Evolutionary conservation across 2,888 invertebrate genomes (phyloP).

Genomic region (Temnothorax unifasciatus): DNA sequence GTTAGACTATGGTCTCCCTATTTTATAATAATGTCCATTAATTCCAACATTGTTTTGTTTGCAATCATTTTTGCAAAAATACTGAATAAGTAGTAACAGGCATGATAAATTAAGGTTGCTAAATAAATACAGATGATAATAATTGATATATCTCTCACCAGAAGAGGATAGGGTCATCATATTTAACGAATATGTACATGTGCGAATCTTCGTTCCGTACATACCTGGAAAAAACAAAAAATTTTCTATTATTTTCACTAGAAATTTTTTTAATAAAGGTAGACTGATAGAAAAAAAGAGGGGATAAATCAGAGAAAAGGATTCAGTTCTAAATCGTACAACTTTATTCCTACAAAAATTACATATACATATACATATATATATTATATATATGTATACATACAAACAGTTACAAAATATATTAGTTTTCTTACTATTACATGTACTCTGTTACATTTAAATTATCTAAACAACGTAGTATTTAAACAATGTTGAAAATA

Average conservation of each 20-base stretch:
- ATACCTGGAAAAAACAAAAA: slow-evolving; percentile 33
- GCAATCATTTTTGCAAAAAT: not conserved
- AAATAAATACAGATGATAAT: not conserved
- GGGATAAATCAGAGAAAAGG: not conserved
- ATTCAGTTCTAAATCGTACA: not conserved
- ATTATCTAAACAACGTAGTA: not conserved
- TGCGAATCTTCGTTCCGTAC: slow-evolving; percentile 9
- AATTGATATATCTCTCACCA: slow-evolving; percentile 33
- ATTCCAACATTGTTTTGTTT: not conserved
- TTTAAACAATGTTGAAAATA: not conserved
- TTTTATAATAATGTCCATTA: not conserved
- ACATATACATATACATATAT: too few species aligned
- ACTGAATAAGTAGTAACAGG: not conserved
- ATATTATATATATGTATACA: too few species aligned
- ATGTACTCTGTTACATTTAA: not conserved
- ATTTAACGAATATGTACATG: not conserved
- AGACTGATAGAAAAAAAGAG: not conserved
- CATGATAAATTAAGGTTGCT: not conserved
- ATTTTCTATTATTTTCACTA: not conserved
- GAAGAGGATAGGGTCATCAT: slow-evolving; percentile 4
- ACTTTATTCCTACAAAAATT: not conserved
- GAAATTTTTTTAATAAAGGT: not conserved
- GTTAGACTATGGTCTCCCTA: not conserved
- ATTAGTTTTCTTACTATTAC: not conserved
- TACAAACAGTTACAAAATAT: not conserved